Evolutionary conservation across 2,888 invertebrate species (phyloP).

Genomic region (Apamea anceps): DNA sequence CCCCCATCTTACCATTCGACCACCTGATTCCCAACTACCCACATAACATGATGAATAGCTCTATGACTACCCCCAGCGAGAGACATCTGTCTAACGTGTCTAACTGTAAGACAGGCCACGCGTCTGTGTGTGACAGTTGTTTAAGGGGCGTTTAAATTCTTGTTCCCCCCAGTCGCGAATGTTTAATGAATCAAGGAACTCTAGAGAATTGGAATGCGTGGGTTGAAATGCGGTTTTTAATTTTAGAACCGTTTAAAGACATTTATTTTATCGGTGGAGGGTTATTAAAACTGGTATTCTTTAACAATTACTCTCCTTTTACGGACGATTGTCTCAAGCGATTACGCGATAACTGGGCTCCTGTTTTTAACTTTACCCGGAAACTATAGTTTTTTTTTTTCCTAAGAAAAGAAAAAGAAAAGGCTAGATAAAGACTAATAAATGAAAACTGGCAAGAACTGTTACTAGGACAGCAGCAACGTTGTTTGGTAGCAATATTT

Average conservation of each 20-base stretch:
- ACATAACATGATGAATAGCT: slow-evolving; percentile 33
- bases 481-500: not conserved
- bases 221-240: not conserved
- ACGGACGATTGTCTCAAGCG: not conserved
- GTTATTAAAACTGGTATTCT: not conserved
- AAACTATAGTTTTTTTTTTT: not conserved
- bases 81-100: slow-evolving; percentile 29
- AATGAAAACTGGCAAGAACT: not conserved
- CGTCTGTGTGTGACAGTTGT: slow-evolving; percentile 34
- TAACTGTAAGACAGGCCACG: slow-evolving; percentile 10
- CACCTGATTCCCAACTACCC: slow-evolving; percentile 29
- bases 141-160: slow-evolving; percentile 16
- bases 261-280: not conserved
- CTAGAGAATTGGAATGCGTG: not conserved
- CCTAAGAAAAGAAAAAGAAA: too few relatives aligned
- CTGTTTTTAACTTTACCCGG: too few relatives aligned
- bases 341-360: not conserved
- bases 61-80: slow-evolving; percentile 3
- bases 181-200: slow-evolving; percentile 36
- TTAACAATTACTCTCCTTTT: not conserved
- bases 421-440: too few relatives aligned
- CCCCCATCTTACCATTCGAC: not conserved
- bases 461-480: not conserved
- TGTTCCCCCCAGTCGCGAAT: slow-evolving; percentile 12
- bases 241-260: not conserved